Percentiles rank a stretch among this genome's conserved stretches.
Conservation (phyloP, 2,113 vertebrate species). For the Archocentrus centrarchus region DNA sequence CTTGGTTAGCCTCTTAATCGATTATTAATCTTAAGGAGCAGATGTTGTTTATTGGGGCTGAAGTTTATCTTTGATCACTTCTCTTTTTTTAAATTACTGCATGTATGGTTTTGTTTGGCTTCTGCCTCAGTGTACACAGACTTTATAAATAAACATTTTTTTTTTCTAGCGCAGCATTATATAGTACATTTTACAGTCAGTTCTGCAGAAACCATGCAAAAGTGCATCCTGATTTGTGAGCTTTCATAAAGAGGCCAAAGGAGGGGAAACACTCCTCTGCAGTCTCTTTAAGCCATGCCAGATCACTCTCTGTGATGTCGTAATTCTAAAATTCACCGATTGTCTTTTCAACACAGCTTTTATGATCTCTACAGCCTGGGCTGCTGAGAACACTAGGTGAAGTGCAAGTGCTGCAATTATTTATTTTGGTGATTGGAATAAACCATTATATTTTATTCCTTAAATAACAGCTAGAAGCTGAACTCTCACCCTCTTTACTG, state of each 20-base stretch:
- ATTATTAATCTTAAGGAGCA: neutral
- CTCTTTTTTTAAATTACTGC: neutral
- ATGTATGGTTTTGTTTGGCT: constrained; percentile 24
- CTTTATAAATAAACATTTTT: neutral
- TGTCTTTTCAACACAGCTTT: constrained; percentile 13
- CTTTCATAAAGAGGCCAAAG: constrained; percentile 28
- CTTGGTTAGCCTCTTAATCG: neutral
- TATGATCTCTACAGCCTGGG: constrained; percentile 26
- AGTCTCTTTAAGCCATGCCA: constrained; percentile 16
- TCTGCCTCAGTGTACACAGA: constrained; percentile 45
- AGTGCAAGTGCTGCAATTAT: neutral
- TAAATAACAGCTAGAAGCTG: constrained; percentile 29
- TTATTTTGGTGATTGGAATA: neutral
- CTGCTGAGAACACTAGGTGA: neutral
- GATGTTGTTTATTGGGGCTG: constrained; percentile 23
- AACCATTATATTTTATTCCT: neutral
- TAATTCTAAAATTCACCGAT: constrained; percentile 14
- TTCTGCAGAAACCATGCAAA: neutral
- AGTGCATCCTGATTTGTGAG: constrained; percentile 46
- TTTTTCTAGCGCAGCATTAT: constrained; percentile 9
- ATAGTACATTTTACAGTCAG: constrained; percentile 1
- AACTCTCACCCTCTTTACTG: neutral
- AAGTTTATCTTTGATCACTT: constrained; percentile 16
- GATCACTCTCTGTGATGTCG: constrained; percentile 18
- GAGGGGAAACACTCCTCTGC: constrained; percentile 26